Evolutionary conservation across 2,113 vertebrate genomes (phyloP).

Genomic region (Numida meleagris): DNA sequence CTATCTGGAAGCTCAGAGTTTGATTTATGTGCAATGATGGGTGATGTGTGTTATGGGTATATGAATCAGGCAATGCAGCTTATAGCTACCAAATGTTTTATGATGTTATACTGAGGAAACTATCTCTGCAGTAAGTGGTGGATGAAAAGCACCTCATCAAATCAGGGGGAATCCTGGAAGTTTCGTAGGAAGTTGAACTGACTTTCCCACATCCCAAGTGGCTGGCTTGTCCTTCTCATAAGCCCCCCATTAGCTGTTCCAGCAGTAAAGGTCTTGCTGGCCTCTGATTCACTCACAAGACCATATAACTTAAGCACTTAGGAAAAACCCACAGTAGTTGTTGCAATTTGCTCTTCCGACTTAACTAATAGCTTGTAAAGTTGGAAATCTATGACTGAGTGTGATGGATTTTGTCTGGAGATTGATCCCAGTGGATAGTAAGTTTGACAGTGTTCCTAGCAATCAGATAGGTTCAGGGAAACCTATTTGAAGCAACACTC

Average conservation of each 20-base stretch:
- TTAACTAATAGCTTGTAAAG: conserved; percentile 65
- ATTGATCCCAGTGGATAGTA: conserved; percentile 36
- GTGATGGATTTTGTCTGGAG: conserved; percentile 68
- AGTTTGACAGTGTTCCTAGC: conserved; percentile 40
- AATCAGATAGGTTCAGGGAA: background rate
- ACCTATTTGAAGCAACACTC: conserved; percentile 18
- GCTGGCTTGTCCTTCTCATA: background rate
- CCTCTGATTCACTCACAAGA: conserved; percentile 3
- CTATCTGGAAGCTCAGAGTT: background rate
- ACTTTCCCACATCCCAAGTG: background rate
- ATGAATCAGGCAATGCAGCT: background rate
- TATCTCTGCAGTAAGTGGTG: background rate
- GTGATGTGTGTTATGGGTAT: background rate
- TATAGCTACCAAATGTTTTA: background rate
- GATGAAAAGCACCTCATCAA: background rate
- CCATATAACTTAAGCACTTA: background rate
- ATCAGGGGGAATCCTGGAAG: background rate
- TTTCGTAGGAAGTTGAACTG: background rate
- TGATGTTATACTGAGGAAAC: background rate
- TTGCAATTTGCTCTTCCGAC: conserved; percentile 58
- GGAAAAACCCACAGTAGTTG: background rate
- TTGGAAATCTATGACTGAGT: background rate
- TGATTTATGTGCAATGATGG: background rate
- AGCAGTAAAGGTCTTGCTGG: background rate
- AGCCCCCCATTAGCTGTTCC: background rate